Percentiles rank a stretch among this genome's conserved stretches.
Evolutionary conservation across 2,797 vertebrate species (phyloP).

Genomic region (Oryzias dopingdopingensis): DNA sequence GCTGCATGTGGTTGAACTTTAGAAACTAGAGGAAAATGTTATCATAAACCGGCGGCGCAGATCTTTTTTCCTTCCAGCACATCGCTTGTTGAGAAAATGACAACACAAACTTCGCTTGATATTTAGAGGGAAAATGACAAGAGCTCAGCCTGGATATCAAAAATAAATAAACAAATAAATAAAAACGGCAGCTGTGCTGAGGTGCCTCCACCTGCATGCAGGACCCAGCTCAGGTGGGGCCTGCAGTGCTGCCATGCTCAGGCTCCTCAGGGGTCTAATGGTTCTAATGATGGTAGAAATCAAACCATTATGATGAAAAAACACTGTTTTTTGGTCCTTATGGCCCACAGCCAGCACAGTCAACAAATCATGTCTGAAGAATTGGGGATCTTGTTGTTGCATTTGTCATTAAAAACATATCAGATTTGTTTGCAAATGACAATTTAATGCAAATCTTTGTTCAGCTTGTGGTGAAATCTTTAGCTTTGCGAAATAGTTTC

Average conservation of each 20-base stretch:
- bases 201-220: conserved; percentile 22
- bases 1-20: conserved; percentile 65
- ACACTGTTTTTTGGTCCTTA: conserved; percentile 16
- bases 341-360: conserved; percentile 20
- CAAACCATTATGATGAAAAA: conserved; percentile 34
- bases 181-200: conserved; percentile 27
- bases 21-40: conserved; percentile 68
- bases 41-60: conserved; percentile 64
- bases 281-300: conserved; percentile 39
- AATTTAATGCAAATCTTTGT: conserved; percentile 59
- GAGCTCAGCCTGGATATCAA: conserved; percentile 34
- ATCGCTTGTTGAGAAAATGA: conserved; percentile 59
- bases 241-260: conserved; percentile 21
- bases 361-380: conserved; percentile 46
- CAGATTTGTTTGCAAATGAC: conserved; percentile 56
- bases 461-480: conserved; percentile 51
- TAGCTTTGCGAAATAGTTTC: conserved; percentile 24
- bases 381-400: conserved; percentile 44
- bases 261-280: conserved; percentile 34
- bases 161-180: conserved; percentile 34
- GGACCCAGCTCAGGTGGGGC: conserved; percentile 40
- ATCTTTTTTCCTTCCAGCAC: conserved; percentile 59
- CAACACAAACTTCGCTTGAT: conserved; percentile 56
- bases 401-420: conserved; percentile 58
- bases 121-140: conserved; percentile 51